Evolutionary conservation across 2,113 vertebrate genomes (phyloP).

Genomic region (Coreoperca whiteheadi): DNA sequence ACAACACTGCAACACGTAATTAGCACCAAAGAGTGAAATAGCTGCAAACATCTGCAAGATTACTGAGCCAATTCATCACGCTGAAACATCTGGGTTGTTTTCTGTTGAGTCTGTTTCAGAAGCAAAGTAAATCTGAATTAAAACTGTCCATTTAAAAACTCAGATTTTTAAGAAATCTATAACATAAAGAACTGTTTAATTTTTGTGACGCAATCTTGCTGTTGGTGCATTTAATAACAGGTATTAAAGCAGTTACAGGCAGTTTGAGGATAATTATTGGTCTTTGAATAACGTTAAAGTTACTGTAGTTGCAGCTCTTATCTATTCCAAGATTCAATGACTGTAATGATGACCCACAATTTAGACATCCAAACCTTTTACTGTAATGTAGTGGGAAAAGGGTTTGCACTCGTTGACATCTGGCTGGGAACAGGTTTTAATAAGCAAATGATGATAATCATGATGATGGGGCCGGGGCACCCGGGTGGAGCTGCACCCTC

Average conservation of each 20-base stretch:
- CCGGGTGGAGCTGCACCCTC: neutral
- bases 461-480: neutral
- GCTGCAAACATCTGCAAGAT: slow-evolving; percentile 17
- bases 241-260: too few species aligned
- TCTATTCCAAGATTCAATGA: neutral
- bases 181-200: neutral
- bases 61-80: neutral
- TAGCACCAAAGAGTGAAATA: neutral
- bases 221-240: neutral
- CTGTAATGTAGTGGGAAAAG: neutral
- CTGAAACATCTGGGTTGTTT: slow-evolving; percentile 22
- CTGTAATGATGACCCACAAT: neutral
- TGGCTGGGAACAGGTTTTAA: neutral
- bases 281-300: neutral
- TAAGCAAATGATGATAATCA: neutral
- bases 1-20: slow-evolving; percentile 24
- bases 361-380: neutral
- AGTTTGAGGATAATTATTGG: neutral
- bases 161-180: neutral
- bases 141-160: neutral
- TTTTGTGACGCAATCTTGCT: neutral
- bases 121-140: neutral
- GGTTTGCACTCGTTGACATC: neutral
- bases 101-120: neutral
- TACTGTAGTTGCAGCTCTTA: neutral